A percentile compares a stretch with the other conserved stretches of the same genome.
Evolutionary conservation across 2,113 vertebrate genomes (phyloP).

Genomic region (Falcunculus frontatus): DNA sequence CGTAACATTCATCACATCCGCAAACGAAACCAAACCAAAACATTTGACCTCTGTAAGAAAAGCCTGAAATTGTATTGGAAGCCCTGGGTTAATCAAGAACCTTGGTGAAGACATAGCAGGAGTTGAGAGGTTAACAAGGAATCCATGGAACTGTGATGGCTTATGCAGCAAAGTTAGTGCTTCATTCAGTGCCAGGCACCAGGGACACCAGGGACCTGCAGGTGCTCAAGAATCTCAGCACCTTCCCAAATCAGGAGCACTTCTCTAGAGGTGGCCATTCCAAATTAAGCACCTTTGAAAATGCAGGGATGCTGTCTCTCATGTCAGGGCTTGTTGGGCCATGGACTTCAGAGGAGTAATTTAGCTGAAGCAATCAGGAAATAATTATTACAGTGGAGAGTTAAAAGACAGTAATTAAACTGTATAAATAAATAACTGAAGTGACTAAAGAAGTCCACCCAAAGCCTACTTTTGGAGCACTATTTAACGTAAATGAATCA

Average conservation of each 20-base stretch:
- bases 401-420: slow-evolving; percentile 28
- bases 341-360: slow-evolving; percentile 15
- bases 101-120: not conserved
- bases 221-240: not conserved
- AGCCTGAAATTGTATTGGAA: not conserved
- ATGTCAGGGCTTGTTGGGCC: not conserved
- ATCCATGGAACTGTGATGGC: not conserved
- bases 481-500: slow-evolving; percentile 65
- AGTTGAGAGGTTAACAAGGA: not conserved
- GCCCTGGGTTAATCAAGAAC: not conserved
- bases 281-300: not conserved
- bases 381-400: slow-evolving; percentile 39
- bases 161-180: not conserved
- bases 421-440: slow-evolving; percentile 48
- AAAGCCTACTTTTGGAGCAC: slow-evolving; percentile 34
- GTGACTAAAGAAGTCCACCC: slow-evolving; percentile 31
- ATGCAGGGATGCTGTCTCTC: not conserved
- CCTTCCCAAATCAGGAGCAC: not conserved
- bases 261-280: not conserved
- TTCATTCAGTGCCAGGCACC: not conserved
- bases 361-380: slow-evolving; percentile 41
- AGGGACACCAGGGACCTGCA: not conserved
- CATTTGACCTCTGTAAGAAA: not conserved
- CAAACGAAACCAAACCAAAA: not conserved
- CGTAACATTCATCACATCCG: not conserved